Conservation (phyloP, 2,113 vertebrate genomes). For the Tachysurus fulvidraco region DNA sequence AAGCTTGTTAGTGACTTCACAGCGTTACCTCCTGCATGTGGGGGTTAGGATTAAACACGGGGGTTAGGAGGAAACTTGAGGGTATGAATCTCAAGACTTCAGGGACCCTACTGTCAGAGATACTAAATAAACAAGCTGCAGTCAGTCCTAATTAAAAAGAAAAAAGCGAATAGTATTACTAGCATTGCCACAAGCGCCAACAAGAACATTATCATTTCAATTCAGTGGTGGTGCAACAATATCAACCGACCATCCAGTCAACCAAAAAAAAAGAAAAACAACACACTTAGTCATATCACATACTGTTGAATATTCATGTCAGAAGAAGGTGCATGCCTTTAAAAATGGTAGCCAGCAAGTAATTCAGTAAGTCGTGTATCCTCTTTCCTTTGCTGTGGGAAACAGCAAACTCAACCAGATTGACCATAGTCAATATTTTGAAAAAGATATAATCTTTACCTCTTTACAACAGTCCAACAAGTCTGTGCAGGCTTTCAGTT, state of each 20-base stretch:
- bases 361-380: neutral
- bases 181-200: neutral
- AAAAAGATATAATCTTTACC: neutral
- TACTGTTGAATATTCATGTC: neutral
- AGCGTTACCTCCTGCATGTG: conserved; percentile 64
- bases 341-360: neutral
- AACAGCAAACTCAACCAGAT: neutral
- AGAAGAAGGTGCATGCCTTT: neutral
- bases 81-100: conserved; percentile 17
- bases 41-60: conserved; percentile 19
- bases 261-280: neutral
- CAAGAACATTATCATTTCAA: neutral
- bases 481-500: neutral
- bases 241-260: neutral
- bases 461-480: neutral
- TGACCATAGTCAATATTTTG: neutral
- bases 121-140: conserved; percentile 44
- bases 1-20: conserved; percentile 81
- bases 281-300: neutral
- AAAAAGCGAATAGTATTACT: neutral
- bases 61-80: conserved; percentile 10
- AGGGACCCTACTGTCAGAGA: conserved; percentile 12
- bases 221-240: neutral
- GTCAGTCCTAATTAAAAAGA: neutral
- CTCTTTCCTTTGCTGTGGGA: neutral